Conservation (phyloP, 2,888 invertebrate genomes). For the Caenorhabditis parvicauda region DNA sequence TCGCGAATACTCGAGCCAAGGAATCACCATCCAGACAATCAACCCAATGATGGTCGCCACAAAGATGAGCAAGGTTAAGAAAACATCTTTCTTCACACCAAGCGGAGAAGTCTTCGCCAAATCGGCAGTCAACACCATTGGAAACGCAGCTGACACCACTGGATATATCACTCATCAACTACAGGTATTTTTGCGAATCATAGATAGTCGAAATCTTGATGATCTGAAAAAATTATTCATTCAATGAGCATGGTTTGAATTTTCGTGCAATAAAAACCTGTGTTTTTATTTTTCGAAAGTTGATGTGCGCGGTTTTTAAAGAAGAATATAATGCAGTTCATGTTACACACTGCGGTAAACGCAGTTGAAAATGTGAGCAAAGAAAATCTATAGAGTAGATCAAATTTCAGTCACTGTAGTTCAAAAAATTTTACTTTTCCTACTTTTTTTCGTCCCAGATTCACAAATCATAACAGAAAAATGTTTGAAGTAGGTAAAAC, state of each 20-base stretch:
- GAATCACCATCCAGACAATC: slow-evolving; percentile 62
- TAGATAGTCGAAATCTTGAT: too few relatives aligned
- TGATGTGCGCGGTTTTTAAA: too few relatives aligned
- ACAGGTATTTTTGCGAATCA: slow-evolving; percentile 29
- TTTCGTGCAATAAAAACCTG: background rate
- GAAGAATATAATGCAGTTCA: too few relatives aligned
- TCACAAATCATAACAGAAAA: too few relatives aligned
- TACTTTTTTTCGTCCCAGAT: too few relatives aligned
- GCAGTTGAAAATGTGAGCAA: too few relatives aligned
- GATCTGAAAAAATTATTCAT: too few relatives aligned
- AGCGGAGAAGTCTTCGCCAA: slow-evolving; percentile 36
- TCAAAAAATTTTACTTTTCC: too few relatives aligned
- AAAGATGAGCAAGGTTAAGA: slow-evolving; percentile 51
- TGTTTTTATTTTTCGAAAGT: background rate
- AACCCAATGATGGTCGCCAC: slow-evolving; percentile 58
- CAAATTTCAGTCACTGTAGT: too few relatives aligned
- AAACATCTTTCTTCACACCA: slow-evolving; percentile 51
- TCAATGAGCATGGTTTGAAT: background rate
- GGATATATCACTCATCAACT: slow-evolving; percentile 53
- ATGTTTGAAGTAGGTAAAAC: too few relatives aligned
- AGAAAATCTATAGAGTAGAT: too few relatives aligned
- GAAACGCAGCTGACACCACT: slow-evolving; percentile 51
- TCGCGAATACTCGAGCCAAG: slow-evolving; percentile 63
- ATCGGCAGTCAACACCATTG: slow-evolving; percentile 50
- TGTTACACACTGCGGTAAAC: too few relatives aligned